Evolutionary conservation across 2,797 vertebrate genomes (phyloP).

Genomic region (Zenarchopterus dispar): DNA sequence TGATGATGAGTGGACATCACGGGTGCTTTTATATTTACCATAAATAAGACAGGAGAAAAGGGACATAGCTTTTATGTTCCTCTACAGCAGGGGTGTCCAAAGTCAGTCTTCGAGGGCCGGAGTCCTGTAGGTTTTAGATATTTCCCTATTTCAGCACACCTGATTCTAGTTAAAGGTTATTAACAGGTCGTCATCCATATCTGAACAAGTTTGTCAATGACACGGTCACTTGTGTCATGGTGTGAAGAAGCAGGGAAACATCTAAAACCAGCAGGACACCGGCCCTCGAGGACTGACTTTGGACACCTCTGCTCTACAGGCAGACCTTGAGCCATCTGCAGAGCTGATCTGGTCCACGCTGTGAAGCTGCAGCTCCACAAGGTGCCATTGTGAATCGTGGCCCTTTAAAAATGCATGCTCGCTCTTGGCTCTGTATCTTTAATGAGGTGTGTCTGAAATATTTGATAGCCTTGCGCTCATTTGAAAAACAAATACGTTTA

Average conservation of each 20-base stretch:
- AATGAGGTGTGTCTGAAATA: slow-evolving; percentile 82
- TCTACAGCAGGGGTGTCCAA: too few species aligned
- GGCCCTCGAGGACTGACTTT: too few species aligned
- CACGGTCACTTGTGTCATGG: too few species aligned
- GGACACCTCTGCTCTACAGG: too few species aligned
- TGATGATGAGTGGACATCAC: slow-evolving; percentile 15
- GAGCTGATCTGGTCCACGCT: slow-evolving; percentile 55
- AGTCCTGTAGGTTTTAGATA: too few species aligned
- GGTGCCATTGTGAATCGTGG: slow-evolving; percentile 65
- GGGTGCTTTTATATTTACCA: slow-evolving; percentile 11
- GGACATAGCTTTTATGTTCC: slow-evolving; percentile 12
- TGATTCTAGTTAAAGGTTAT: too few species aligned
- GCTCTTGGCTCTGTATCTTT: slow-evolving; percentile 78
- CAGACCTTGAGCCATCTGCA: slow-evolving; percentile 35
- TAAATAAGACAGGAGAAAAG: slow-evolving; percentile 5
- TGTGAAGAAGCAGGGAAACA: too few species aligned
- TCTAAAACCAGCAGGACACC: too few species aligned
- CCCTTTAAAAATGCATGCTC: slow-evolving; percentile 80
- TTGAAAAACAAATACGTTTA: slow-evolving; percentile 83
- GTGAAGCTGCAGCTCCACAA: slow-evolving; percentile 38
- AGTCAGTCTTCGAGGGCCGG: too few species aligned
- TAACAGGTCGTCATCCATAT: too few species aligned
- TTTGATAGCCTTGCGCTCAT: slow-evolving; percentile 78
- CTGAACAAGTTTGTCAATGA: too few species aligned
- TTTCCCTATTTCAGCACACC: too few species aligned